Evolutionary conservation across 2,888 invertebrate species (phyloP).

Genomic region (Aphodius sticticus): DNA sequence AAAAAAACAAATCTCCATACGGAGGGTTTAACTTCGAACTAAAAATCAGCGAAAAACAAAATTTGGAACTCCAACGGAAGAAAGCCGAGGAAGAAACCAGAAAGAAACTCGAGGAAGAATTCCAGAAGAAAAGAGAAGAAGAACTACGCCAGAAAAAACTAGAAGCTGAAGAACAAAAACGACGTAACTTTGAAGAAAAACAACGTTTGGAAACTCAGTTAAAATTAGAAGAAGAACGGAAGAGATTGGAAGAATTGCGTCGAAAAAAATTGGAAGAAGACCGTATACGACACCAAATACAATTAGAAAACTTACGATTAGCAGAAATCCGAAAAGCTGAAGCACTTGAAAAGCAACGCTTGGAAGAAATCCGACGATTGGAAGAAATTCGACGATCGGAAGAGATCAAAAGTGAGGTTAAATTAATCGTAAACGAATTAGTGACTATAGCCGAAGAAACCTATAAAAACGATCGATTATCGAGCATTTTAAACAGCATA

Average conservation of each 20-base stretch:
- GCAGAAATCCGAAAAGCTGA: constrained; percentile 14
- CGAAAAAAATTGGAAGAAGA: constrained; percentile 39
- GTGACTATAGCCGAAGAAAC: constrained; percentile 56
- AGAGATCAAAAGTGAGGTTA: constrained; percentile 51
- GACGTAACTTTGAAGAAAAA: constrained; percentile 38
- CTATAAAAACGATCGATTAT: constrained; percentile 54
- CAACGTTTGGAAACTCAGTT: constrained; percentile 23
- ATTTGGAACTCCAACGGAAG: background rate
- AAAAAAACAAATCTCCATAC: background rate
- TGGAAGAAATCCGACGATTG: constrained; percentile 40
- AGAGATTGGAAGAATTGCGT: constrained; percentile 30
- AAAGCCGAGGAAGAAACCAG: constrained; percentile 12
- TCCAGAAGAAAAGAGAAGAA: constrained; percentile 30
- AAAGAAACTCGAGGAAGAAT: constrained; percentile 39
- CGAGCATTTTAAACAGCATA: constrained; percentile 55
- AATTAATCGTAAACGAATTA: constrained; percentile 52
- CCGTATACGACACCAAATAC: constrained; percentile 28
- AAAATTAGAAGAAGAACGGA: constrained; percentile 39
- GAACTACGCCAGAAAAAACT: constrained; percentile 25
- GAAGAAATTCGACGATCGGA: constrained; percentile 42
- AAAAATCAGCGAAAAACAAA: constrained; percentile 13
- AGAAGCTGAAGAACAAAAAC: constrained; percentile 37
- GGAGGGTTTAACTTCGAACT: constrained; percentile 28
- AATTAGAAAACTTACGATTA: constrained; percentile 30
- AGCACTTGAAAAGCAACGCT: constrained; percentile 36